Base-by-base conservation (phyloP, 2,888 invertebrate species). In the Choreutis nemorana region DNA sequence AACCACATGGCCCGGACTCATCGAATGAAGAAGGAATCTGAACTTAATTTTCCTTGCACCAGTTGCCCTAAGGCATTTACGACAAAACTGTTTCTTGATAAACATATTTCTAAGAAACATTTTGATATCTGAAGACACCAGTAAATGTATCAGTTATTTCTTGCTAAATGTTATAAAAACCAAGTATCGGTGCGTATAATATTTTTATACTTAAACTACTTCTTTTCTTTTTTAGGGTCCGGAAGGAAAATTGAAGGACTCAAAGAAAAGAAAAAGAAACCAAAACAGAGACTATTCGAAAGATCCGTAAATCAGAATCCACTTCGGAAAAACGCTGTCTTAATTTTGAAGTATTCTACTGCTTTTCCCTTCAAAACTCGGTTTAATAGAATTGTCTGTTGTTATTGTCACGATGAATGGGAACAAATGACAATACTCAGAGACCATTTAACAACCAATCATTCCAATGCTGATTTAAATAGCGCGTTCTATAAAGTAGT, bases 101-200 rank as follows among this genome's bases (percentile, higher is more conserved):
- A 78, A 38, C 83, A 83, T 44, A 56, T 80, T 39, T 71, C 78
- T 12, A 77, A 73, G 47, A 82, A 81, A 42, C 83, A 83, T 50
- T 73, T 71, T 26, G 77, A 72, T 42, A 50, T 50, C 14, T 64
- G 40, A 14, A 13, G n/a, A n/a, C n/a, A n/a, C n/a, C n/a, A n/a
- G n/a, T 21, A 21, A 21, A 21, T n/a, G n/a, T 21, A 10, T 9
- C 10, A 3, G n/a, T 6, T 21, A 7, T 18, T 6, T 18, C 8
- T 18, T 6, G 8, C 6, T 18, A 18, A 7, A 18, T 18, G 2
- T 6, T 18, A 8, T 18, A 18, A 7, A 18, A 8, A 18, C 18
- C 6, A 18, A 7, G 18, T 18, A 8, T 18, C 7, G 6, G 18
- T 8, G 6, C 7, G 6, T 18, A 8, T 7, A 18, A 8, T 7